Base-by-base conservation (phyloP, 2,888 invertebrate species). In the Nematopogon swammerdamellus region DNA sequence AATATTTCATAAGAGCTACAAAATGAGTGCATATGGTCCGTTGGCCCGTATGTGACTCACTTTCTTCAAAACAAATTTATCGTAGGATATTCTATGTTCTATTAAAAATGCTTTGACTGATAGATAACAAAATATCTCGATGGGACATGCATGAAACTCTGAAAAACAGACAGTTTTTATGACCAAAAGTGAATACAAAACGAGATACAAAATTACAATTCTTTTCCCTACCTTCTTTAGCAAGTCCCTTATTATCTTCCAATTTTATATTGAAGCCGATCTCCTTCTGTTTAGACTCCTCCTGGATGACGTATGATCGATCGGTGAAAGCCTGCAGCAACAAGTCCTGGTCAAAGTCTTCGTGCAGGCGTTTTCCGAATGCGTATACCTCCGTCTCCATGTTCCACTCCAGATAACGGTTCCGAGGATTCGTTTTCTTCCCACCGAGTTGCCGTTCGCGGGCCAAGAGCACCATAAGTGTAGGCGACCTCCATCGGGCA, bases 301-400 rank as follows among this genome's bases (percentile, higher is more conserved):
- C 90, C 61, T 84, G 73, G 25, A 85, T 80, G 3, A 92, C 81
- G 64, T 90, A 95, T 0, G 92, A 90, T 57, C 85, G 82, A 61
- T 93, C 87, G 43, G 87, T 89, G 51, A 97, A 87, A 1, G 95
- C 95, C 60, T 82, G 82, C 49, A 87, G 82, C 20, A 97, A 68
- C 16, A 89, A 65, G 18, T 83, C 75, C 0, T 82, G 70, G 52
- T 92, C 81, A 61, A 97, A 92, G 3, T 90, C 83, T 75, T 97
- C 97, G 19, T 88, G 85, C 16, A 97, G 72, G 19, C 97, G 82
- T 61, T 88, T 87, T 10, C 88, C 89, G 77, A 97, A 97, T 0
- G 96, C 92, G 72, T 82, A 95, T 2, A 97, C 55, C 73, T 97
- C 96, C 0, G 92, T 85, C 58, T 89, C 85, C 58, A 91, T 86